These are phyloP conservation scores for Proterorhinus semilunaris DNA, from an alignment of 2,113 vertebrate species.

Conservation along the genomic window DNA sequence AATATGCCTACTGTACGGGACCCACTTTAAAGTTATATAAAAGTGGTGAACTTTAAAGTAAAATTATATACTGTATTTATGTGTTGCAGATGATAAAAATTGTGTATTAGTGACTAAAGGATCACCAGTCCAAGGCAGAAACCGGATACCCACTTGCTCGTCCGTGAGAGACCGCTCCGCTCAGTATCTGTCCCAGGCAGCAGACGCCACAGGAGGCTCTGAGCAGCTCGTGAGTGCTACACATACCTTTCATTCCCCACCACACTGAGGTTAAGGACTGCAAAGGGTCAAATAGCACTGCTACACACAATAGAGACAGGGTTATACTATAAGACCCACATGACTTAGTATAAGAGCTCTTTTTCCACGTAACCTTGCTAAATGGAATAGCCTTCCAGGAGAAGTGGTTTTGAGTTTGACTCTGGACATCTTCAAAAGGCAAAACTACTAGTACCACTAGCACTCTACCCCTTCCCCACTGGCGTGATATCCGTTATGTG, in stretches of 20 bases:
- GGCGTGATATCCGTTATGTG: no score
- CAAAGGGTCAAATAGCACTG: neutral
- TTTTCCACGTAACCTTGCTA: no score
- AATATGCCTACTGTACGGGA: slow-evolving; percentile 19
- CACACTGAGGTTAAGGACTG: slow-evolving; percentile 44
- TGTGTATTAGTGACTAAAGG: slow-evolving; percentile 51
- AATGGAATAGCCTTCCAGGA: no score
- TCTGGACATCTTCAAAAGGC: no score
- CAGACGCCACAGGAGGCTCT: slow-evolving; percentile 63
- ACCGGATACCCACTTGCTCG: slow-evolving; percentile 51
- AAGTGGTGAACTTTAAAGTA: neutral
- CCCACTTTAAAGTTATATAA: slow-evolving; percentile 10
- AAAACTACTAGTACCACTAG: no score
- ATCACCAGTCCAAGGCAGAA: slow-evolving; percentile 52
- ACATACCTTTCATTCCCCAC: slow-evolving; percentile 44
- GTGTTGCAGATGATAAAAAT: slow-evolving; percentile 72
- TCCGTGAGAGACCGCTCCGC: slow-evolving; percentile 81
- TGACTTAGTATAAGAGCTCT: no score
- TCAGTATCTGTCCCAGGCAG: slow-evolving; percentile 77
- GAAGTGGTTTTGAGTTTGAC: no score
- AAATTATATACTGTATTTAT: neutral
- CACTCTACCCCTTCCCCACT: no score
- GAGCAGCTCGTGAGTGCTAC: slow-evolving; percentile 76
- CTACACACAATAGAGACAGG: slow-evolving; percentile 10
- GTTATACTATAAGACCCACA: no score